phyloP scores from a whole-genome alignment of 2,113 vertebrate genomes.

The Stegastes partitus region DNA sequence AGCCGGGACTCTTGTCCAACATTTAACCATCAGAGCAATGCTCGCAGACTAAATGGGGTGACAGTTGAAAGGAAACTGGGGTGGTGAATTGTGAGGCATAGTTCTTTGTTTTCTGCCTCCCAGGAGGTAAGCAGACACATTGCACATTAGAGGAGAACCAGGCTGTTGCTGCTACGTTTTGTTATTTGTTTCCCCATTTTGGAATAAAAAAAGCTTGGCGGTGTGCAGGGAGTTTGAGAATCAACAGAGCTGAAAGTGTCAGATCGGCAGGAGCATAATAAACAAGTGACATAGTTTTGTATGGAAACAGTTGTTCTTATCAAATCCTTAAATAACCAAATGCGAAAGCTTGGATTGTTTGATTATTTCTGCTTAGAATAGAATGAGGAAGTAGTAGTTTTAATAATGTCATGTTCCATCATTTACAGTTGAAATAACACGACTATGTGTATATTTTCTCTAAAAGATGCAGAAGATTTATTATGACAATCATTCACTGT shows the following conservation, averaged over 20 bases:
- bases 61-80: slow-evolving; percentile 59
- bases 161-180: slow-evolving; percentile 34
- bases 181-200: slow-evolving; percentile 40
- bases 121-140: slow-evolving; percentile 52
- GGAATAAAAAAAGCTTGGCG: slow-evolving; percentile 35
- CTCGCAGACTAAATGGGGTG: slow-evolving; percentile 49
- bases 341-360: slow-evolving; percentile 13
- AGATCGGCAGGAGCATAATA: slow-evolving; percentile 35
- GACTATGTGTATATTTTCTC: not conserved
- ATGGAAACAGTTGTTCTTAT: slow-evolving; percentile 17
- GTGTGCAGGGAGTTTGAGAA: slow-evolving; percentile 35
- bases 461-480: not conserved
- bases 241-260: slow-evolving; percentile 52
- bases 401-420: not conserved
- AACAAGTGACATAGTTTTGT: slow-evolving; percentile 29
- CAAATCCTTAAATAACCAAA: not conserved
- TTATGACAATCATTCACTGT: not conserved
- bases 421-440: not conserved
- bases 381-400: not conserved
- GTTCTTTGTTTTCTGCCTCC: slow-evolving; percentile 62
- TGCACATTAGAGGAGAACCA: slow-evolving; percentile 50
- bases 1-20: slow-evolving; percentile 57
- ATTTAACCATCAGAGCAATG: slow-evolving; percentile 49
- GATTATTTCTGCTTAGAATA: not conserved
- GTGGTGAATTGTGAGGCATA: slow-evolving; percentile 52